A percentile compares a stretch with the other conserved stretches of the same genome.
These are phyloP conservation scores for Siphlonurus alternatus DNA, from an alignment of 2,888 invertebrate genomes.

Conservation along the genomic window DNA sequence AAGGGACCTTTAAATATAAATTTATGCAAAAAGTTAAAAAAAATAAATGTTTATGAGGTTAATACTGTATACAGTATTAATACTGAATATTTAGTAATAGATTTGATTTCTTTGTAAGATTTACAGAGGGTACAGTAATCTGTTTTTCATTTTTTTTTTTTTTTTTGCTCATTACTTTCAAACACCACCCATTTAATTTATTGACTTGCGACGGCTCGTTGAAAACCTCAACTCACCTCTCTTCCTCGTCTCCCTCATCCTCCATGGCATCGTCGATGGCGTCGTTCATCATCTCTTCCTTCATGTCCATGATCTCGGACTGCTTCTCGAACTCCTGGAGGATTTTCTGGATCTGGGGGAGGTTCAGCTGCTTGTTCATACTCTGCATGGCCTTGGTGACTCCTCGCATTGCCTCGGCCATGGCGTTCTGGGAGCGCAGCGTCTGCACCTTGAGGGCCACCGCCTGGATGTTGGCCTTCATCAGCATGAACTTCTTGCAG, in stretches of 20 bases:
- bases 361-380: slow-evolving; percentile 93
- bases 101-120: no score
- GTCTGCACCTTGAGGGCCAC: slow-evolving; percentile 96
- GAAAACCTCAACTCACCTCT: slow-evolving; percentile 42
- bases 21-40: neutral
- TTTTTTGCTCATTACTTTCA: no score
- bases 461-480: slow-evolving; percentile 98
- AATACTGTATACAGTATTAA: no score
- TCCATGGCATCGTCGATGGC: slow-evolving; percentile 99
- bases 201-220: neutral
- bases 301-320: slow-evolving; percentile 99
- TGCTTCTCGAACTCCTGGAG: slow-evolving; percentile 97
- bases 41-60: no score
- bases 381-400: slow-evolving; percentile 96
- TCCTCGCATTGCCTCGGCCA: slow-evolving; percentile 99
- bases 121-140: no score
- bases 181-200: no score
- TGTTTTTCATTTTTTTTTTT: slow-evolving; percentile 1
- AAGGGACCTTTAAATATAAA: neutral
- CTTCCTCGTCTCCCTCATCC: slow-evolving; percentile 94
- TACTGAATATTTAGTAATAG: no score
- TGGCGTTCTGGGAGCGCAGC: slow-evolving; percentile 92
- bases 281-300: slow-evolving; percentile 99
- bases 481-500: slow-evolving; percentile 95
- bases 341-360: slow-evolving; percentile 98